Evolutionary conservation across 2,113 vertebrate species (phyloP), one percentile per base, ranked within the genome.

Genomic region (Hemiprocne comata): DNA sequence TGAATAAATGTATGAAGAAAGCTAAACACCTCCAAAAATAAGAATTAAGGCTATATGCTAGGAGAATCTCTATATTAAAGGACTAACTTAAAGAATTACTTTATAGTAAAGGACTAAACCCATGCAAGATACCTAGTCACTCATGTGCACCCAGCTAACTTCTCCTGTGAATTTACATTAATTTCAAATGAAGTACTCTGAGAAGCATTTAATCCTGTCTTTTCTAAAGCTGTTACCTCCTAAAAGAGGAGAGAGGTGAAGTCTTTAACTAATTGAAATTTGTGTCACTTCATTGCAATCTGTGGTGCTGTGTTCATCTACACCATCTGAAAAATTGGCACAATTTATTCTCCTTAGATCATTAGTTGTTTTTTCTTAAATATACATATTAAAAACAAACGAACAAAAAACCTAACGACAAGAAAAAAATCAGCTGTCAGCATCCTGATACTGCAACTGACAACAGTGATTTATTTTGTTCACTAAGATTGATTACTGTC

Each of bases 401-500:
- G 0, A 94, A 83, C 36, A 84, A 92, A 81, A 77, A 19, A 1
- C 7, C 11, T 38, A 55, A 11, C 38, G 55, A 11, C 20, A 51
- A 42, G 11, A 42, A 36, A 77, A 89, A 81, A 94, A 95, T 70
- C 87, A 93, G 48, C 33, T 85, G 67, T 95, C 94, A 90, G 78
- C 71, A 80, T 67, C 60, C 51, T 77, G 79, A 84, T 79, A 53
- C 51, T 83, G 75, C 71, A 64, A 3, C 71, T 80, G 85, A 96
- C 94, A 95, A 74, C 53, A 53, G 78, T 89, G 67, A 95, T 95
- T 95, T 94, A 92, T 95, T 95, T 95, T 91, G 71, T 74, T 94
- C 85, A 55, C 72, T 31, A 90, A 94, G 91, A 94, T 93, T 31
- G 15, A 94, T 95, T 85, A 80, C 84, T 89, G 69, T 95, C 75